Evolutionary conservation across 2,888 invertebrate species (phyloP), one percentile per base, ranked within the genome.

Genomic region (Drosophila differens): DNA sequence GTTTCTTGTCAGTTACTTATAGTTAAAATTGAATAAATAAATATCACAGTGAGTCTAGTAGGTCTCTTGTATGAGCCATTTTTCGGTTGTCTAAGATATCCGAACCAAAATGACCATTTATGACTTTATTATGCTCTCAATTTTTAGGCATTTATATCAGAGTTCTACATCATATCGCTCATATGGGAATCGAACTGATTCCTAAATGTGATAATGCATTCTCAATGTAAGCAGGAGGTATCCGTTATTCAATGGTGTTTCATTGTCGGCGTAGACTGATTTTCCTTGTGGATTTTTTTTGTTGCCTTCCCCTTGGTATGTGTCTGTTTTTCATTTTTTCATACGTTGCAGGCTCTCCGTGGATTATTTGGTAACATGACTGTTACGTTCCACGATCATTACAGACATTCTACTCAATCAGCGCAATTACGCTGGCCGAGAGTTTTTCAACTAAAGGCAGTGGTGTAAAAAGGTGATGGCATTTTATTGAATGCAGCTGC

Each of bases 401-500:
- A 51, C 60, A 70, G 63, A 71, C 59, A 71, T 59, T 62, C 57
- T 44, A 44, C 82, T 78, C 62, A 68, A 81, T 79, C 62, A 65
- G 63, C 58, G 61, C 35, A 65, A 55, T 65, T 53, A 4, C 19
- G 55, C 16, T 41, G 30, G 22, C 22, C 16, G 19, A 16, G 1
- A 41, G 39, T 30, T 32, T 60, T 62, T 63, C 32, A 35, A 39
- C 51, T 55, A 32, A 60, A 78, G 57, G 65, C 60, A 61, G 60
- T 55, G 53, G 10, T 30, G 64, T 62, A 53, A 55, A 57, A 53
- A 63, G 16, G 47, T 68, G 53, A 65, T 37, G 71, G 54, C 72
- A 61, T 79, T 85, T 70, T 64, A 60, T 64, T 70, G 63, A 85
- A 82, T 76, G 71, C 52, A 59, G 44, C 59, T 73, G 82, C 59